phyloP scores from a whole-genome alignment of 2,797 vertebrate genomes.

The Stomatorhinus walkeri region DNA sequence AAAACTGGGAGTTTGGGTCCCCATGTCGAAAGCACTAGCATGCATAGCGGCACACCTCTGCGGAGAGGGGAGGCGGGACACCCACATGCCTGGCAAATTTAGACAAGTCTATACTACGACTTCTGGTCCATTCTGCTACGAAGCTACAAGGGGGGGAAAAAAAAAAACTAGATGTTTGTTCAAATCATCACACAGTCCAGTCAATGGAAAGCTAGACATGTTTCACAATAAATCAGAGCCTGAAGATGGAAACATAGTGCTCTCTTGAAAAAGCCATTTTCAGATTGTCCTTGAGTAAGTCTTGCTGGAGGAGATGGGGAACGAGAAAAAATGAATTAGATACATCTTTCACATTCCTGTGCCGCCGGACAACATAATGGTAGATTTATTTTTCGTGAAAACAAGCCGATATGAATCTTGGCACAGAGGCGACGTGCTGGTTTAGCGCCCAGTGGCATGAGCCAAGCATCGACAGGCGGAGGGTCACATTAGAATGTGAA shows the following conservation, averaged over 20 bases:
- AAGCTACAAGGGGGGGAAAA: not conserved
- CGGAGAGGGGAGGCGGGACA: not conserved
- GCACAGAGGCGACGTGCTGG: not conserved
- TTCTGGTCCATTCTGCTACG: not conserved
- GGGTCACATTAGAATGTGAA: constrained; percentile 1
- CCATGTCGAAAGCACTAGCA: not conserved
- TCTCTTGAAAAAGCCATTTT: not conserved
- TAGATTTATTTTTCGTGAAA: constrained; percentile 22
- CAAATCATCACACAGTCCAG: not conserved
- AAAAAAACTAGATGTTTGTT: not conserved
- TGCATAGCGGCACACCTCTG: not conserved
- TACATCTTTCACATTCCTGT: not conserved
- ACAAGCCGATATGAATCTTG: constrained; percentile 53
- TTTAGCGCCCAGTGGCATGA: not conserved
- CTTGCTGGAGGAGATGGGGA: not conserved
- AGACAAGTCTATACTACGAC: not conserved
- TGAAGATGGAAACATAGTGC: not conserved
- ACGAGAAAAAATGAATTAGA: not conserved
- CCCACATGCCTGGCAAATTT: not conserved
- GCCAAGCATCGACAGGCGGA: constrained; percentile 22
- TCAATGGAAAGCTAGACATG: not conserved
- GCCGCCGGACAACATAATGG: not conserved
- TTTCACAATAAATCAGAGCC: not conserved
- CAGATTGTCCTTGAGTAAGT: not conserved
- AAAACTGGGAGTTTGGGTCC: not conserved